Evolutionary conservation across 2,113 vertebrate species (phyloP).

Genomic region (Alaudala cheleensis): DNA sequence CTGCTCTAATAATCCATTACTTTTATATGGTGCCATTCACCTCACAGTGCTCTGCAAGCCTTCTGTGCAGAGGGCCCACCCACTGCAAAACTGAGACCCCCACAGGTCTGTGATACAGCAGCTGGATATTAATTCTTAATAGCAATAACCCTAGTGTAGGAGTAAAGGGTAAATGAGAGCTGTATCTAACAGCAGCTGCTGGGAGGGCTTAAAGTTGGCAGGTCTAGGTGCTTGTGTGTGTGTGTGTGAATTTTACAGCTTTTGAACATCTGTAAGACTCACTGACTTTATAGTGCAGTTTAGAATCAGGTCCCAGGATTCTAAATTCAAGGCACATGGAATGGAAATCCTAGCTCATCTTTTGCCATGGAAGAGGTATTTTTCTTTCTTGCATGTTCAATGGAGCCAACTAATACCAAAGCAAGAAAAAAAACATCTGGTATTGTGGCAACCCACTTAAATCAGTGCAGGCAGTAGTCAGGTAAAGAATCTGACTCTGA

Average conservation of each 20-base stretch:
- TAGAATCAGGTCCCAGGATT: neutral
- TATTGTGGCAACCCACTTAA: neutral
- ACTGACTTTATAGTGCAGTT: neutral
- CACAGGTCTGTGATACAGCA: neutral
- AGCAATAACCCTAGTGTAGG: neutral
- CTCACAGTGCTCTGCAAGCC: neutral
- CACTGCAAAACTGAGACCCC: neutral
- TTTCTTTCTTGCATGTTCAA: neutral
- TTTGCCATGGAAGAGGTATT: neutral
- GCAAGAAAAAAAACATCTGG: neutral
- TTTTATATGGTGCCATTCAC: neutral
- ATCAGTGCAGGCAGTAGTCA: neutral
- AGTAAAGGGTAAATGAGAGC: slow-evolving; percentile 14
- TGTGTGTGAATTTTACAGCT: neutral
- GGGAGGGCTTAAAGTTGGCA: neutral
- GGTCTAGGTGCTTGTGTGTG: neutral
- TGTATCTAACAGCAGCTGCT: slow-evolving; percentile 7
- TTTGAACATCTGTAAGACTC: slow-evolving; percentile 31
- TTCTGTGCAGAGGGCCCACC: neutral
- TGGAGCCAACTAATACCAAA: neutral
- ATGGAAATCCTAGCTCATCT: slow-evolving; percentile 9
- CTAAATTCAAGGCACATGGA: slow-evolving; percentile 14
- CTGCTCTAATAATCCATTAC: slow-evolving; percentile 25
- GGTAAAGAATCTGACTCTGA: neutral
- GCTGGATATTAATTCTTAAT: slow-evolving; percentile 4